Evolutionary conservation across 2,797 vertebrate genomes (phyloP), one percentile per base, ranked within the genome.

Genomic region (Lycodopsis pacificus): DNA sequence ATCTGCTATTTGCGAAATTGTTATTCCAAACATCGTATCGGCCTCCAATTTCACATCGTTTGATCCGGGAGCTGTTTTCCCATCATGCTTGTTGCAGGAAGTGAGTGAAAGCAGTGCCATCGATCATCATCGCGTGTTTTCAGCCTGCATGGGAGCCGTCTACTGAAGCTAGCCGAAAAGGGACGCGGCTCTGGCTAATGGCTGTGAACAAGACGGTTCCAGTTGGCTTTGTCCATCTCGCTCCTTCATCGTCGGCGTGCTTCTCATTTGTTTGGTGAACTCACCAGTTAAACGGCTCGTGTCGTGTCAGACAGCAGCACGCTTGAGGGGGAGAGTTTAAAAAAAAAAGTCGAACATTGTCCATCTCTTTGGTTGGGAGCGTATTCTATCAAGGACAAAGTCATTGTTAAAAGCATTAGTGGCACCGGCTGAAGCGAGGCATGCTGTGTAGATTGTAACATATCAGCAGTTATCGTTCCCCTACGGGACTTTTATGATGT

Each of bases 401-500:
- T 86, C 85, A 83, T 92, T 82, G 89, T 80, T 91, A 81, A 86
- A 81, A 79, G 73, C 68, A 71, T 83, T 82, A 78, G 73, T n/a
- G 13, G 65, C 71, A 34, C 14, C 57, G 57, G 81, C 70, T 79
- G 69, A 85, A 80, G 68, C 7, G 13, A 84, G 64, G 64, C 48
- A 10, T 34, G 75, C 25, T 65, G 62, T 65, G 62, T 56, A 73
- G 71, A 86, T 88, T 75, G 85, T 85, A 88, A 90, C 79, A 49
- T 87, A 86, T 91, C 69, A 83, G 42, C 20, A 19, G 51, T 66
- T 88, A 15, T 88, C 73, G 82, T 68, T 74, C 44, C 68, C 73
- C 72, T 27, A 8, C 67, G 73, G 86, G 56, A 75, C 48, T 64
- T 64, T 66, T 38, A 59, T 87, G 83, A 85, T 83, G 58, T 77